These are phyloP conservation scores for Psix sp. DNA, from an alignment of 1,140 invertebrate genomes.

Conservation along the genomic window DNA sequence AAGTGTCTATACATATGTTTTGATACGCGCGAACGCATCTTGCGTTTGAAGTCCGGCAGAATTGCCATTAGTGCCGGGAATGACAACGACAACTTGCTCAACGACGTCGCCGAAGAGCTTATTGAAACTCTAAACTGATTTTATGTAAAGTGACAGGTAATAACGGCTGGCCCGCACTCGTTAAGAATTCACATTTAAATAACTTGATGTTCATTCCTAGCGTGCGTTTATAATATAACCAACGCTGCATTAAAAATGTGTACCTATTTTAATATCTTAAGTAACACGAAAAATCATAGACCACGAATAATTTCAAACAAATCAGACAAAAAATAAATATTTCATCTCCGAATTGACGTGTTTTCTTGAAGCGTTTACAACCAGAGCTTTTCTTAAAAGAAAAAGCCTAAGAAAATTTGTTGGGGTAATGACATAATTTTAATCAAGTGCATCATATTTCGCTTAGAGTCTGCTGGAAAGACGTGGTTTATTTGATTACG, in stretches of 20 bases:
- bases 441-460: background rate
- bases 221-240: slow-evolving; percentile 26
- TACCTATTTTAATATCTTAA: no score
- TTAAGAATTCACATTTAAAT: slow-evolving; percentile 51
- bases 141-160: slow-evolving; percentile 74
- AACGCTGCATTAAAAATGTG: slow-evolving; percentile 29
- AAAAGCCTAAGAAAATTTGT: background rate
- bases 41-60: slow-evolving; percentile 70
- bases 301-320: no score
- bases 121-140: slow-evolving; percentile 75
- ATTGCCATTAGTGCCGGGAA: slow-evolving; percentile 67
- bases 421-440: background rate
- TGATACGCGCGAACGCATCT: slow-evolving; percentile 64
- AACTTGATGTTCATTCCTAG: slow-evolving; percentile 5
- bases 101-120: slow-evolving; percentile 49
- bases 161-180: slow-evolving; percentile 63
- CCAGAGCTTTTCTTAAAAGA: background rate
- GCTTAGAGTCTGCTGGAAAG: background rate
- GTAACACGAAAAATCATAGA: no score
- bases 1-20: slow-evolving; percentile 56
- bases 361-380: no score
- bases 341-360: no score
- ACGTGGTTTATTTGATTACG: slow-evolving; percentile 24
- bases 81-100: slow-evolving; percentile 50
- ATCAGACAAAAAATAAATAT: no score